Conservation (phyloP, 2,797 vertebrate genomes). For the Rhincodon typus region DNA sequence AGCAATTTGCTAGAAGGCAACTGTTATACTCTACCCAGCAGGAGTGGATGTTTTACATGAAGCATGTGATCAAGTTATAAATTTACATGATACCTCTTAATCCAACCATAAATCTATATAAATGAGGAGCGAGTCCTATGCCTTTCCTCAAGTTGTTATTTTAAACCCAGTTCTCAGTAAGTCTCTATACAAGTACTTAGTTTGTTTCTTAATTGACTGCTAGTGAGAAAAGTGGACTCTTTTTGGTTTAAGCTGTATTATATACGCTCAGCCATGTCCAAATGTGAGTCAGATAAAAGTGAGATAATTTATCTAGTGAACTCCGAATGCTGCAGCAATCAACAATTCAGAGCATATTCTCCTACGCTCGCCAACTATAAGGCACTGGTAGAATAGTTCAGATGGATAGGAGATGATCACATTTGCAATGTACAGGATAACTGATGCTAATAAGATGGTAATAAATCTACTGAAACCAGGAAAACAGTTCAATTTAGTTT, state of each 20-base stretch:
- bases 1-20: background rate
- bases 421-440: background rate
- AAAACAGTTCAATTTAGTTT: background rate
- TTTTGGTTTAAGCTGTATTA: background rate
- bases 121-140: background rate
- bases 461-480: background rate
- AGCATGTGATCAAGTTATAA: background rate
- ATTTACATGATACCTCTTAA: background rate
- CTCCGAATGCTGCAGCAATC: background rate
- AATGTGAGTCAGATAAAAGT: background rate
- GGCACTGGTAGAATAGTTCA: background rate
- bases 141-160: background rate
- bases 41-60: background rate
- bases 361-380: background rate
- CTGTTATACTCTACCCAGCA: background rate
- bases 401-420: background rate
- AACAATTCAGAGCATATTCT: background rate
- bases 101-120: background rate
- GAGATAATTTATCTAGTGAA: background rate
- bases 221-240: too few relatives aligned
- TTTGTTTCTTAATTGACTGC: background rate
- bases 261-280: background rate
- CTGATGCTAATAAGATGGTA: background rate
- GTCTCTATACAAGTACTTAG: background rate
- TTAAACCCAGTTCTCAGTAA: background rate